Evolutionary conservation across 2,797 vertebrate species (phyloP).

Genomic region (Odontamblyopus rebecca): DNA sequence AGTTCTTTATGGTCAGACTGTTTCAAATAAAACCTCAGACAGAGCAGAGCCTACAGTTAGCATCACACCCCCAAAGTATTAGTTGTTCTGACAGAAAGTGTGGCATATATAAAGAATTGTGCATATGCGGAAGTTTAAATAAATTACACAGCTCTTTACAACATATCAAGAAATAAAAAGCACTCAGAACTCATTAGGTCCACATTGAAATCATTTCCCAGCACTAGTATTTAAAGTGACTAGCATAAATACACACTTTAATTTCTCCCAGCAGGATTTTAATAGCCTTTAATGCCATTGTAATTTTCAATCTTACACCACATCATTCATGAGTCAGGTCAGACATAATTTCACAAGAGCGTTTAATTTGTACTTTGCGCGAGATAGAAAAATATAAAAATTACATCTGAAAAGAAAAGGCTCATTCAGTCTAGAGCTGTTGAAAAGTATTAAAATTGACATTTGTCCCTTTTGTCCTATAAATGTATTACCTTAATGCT

Average conservation of each 20-base stretch:
- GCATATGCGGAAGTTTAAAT: background rate
- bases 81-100: no score
- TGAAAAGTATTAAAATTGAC: no score
- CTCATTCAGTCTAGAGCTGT: background rate
- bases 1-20: no score
- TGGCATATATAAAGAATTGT: no score
- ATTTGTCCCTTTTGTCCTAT: no score
- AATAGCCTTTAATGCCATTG: constrained; percentile 9
- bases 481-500: background rate
- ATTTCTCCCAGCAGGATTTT: background rate
- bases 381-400: background rate
- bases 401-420: background rate
- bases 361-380: background rate
- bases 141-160: constrained; percentile 21
- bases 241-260: background rate
- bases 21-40: no score
- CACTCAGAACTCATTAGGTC: constrained; percentile 25
- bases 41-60: no score
- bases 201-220: constrained; percentile 22
- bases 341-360: background rate
- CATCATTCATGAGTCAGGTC: background rate
- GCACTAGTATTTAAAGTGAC: constrained; percentile 3
- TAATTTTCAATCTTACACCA: constrained; percentile 6
- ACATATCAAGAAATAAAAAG: constrained; percentile 8
- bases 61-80: no score